Evolutionary conservation across 2,888 invertebrate genomes (phyloP), one percentile per base, ranked within the genome.

Genomic region (Colletes collaris): DNA sequence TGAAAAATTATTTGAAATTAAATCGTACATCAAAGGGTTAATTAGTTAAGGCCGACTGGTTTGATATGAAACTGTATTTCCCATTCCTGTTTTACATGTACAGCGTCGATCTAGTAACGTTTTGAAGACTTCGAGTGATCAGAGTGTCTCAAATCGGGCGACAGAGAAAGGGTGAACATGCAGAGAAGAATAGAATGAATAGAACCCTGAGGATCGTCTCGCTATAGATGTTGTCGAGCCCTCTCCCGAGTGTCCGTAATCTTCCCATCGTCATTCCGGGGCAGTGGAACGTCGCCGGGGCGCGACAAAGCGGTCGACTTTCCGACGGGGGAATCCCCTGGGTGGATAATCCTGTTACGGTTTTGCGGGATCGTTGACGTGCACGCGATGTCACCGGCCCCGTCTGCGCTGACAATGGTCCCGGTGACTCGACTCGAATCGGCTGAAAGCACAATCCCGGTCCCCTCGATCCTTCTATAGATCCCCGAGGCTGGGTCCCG

Each of bases 331-430:
- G 68, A 66, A 62, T 63, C 75, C 64, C 72, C 55, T 19, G 13
- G 53, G 35, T 63, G 84, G 84, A 82, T 91, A 90, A 90, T 91
- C 90, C 89, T 87, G 86, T 91, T 91, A 89, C 84, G 86, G 76
- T 77, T 84, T 86, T 84, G 86, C 84, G 82, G 27, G 81, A 86
- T 85, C 87, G 83, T 83, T 85, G 87, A 88, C 84, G 86, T 81
- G 81, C 85, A 84, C 84, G 81, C 83, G 84, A 88, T 88, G 90
- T 90, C 90, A 89, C 85, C 82, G 82, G 40, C n/a, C 27, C 65
- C 79, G 62, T 19, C 46, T 16, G 4, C 27, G 49, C 27, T 64
- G 56, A 78, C 82, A 79, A 82, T 73, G 56, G 44, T 56, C 19
- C 2, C 55, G 67, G 63, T 74, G 76, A 79, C 76, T 68, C 64